These are phyloP conservation scores for Bilobella aurantiaca DNA, from an alignment of 1,140 invertebrate species.

Conservation along the genomic window DNA sequence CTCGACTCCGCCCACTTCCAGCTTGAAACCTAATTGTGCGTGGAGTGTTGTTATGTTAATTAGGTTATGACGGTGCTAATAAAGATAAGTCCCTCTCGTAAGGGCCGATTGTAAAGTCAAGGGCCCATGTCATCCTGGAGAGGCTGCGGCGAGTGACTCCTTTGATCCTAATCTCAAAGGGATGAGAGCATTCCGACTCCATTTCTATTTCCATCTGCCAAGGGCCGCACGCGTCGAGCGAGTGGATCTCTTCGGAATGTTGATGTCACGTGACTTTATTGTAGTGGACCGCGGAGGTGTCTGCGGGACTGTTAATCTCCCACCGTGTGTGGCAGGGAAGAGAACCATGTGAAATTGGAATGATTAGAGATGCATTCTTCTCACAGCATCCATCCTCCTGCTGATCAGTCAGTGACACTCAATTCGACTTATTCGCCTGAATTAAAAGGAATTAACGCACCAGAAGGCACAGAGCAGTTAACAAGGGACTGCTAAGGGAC, in stretches of 20 bases:
- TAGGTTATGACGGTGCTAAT: conserved; percentile 8
- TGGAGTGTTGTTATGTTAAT: conserved; percentile 8
- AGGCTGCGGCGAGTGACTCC: not conserved
- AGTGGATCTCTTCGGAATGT: not conserved
- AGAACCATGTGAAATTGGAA: conserved; percentile 5
- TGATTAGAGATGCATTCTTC: conserved; percentile 6
- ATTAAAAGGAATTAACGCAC: conserved; percentile 3
- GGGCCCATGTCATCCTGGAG: not conserved
- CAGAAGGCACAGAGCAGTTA: not conserved
- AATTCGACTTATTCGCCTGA: conserved; percentile 2
- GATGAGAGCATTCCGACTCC: not conserved
- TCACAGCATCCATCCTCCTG: not conserved
- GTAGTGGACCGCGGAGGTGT: not conserved
- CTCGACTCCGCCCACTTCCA: not conserved
- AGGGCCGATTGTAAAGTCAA: not conserved
- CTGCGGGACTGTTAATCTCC: conserved; percentile 3
- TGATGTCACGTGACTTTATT: conserved; percentile 1
- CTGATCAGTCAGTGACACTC: not conserved
- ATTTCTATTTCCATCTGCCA: not conserved
- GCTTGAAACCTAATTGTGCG: too few relatives aligned
- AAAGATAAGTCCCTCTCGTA: not conserved
- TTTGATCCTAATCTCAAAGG: conserved; percentile 6
- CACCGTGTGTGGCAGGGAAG: conserved; percentile 4
- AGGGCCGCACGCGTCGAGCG: not conserved
- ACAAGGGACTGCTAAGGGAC: too few relatives aligned